A percentile compares a stretch with the other conserved stretches of the same genome.
Conservation (phyloP, 2,113 vertebrate genomes). For the Maylandia zebra region DNA sequence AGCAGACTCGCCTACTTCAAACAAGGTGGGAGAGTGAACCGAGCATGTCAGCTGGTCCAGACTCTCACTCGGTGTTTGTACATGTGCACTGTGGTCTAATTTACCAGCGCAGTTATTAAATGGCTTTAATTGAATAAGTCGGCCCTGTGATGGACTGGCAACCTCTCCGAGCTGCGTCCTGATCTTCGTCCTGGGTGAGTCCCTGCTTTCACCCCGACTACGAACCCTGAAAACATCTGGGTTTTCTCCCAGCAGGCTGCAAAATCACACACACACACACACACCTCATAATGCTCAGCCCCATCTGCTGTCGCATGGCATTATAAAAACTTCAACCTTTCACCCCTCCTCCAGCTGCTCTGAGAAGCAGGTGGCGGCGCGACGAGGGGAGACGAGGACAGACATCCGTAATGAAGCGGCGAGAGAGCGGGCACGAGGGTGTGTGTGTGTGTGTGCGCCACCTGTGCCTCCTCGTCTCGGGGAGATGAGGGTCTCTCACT, state of each 20-base stretch:
- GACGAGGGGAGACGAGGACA: background rate
- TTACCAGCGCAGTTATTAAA: background rate
- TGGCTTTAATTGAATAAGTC: accelerated
- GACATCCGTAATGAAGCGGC: background rate
- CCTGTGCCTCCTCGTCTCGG: constrained; percentile 9
- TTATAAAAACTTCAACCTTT: constrained; percentile 22
- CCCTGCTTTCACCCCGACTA: background rate
- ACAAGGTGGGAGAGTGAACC: accelerated
- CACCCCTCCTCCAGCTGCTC: constrained; percentile 23
- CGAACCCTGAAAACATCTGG: background rate
- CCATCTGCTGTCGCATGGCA: background rate
- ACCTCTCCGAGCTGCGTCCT: background rate
- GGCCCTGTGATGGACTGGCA: accelerated
- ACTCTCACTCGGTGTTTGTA: background rate
- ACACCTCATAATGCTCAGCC: background rate
- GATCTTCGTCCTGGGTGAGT: background rate
- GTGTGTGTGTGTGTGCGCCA: background rate
- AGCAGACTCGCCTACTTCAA: background rate
- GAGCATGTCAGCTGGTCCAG: background rate
- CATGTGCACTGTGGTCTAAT: background rate
- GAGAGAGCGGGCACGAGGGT: background rate
- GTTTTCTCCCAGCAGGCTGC: background rate
- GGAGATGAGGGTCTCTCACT: background rate
- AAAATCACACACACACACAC: background rate
- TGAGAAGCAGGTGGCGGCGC: background rate